Base-by-base conservation (phyloP, 2,888 invertebrate genomes). In the Thumatha senex region DNA sequence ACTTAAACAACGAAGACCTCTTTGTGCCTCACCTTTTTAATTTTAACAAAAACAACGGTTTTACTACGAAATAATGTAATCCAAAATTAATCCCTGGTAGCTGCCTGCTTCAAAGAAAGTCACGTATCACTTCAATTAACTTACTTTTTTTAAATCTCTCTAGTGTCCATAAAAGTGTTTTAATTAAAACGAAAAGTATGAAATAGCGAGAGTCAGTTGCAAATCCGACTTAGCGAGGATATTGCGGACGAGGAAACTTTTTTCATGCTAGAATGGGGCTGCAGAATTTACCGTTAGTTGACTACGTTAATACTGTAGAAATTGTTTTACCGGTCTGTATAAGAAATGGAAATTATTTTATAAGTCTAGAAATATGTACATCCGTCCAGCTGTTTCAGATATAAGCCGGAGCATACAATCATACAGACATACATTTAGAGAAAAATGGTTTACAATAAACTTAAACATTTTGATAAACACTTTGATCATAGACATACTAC, bases 191-290 rank as follows among this genome's bases (percentile, higher is more conserved):
- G 76, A 77, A 77, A 82, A 78, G 78, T 76, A 71, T 64, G 74
- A 76, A 72, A 73, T 74, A 74, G 74, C 71, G 68, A 70, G 76
- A 82, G 79, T 78, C 82, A 85, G 83, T 82, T 83, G 87, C 86
- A 85, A 88, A 89, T 87, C 87, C 85, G 81, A 82, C 81, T 86
- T 82, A 84, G 76, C 76, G 65, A 64, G 78, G 78, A 82, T 83
- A 82, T 82, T 80, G 76, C 75, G 74, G 77, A 76, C 64, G 64
- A 60, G 74, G 70, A 79, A 85, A 86, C 75, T 84, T 84, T 83
- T 84, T 83, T 82, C 82, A 84, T 82, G 72, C 73, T 73, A 62
- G 72, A 58, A 48, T 58, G 61, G 68, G 62, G 64, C 63, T 58
- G 58, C 53, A 58, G 63, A 56, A 59, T 57, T 63, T 70, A 63